Evolutionary conservation across 2,888 invertebrate species (phyloP), one percentile per base, ranked within the genome.

Genomic region (Piscicola geometra): DNA sequence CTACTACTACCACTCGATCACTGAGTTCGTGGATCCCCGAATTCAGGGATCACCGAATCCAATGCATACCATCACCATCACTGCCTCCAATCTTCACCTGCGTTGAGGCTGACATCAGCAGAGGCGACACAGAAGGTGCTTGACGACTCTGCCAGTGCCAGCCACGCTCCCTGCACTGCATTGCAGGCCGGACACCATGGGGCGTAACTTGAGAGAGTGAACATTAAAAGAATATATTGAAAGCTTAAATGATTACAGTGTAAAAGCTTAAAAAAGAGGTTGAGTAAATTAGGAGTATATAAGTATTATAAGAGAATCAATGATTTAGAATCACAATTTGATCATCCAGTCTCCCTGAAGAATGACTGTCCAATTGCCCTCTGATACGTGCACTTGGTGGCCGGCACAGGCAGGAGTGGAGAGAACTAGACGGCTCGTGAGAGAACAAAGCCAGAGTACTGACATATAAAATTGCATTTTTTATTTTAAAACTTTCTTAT

Each of bases 121-220:
- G 12, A 15, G 25, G 60, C 60, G 3, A 56, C 60, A 56, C 60
- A 56, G 25, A 56, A 56, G 21, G 15, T n/a, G 3, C 25, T 5
- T 9, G 60, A 56, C n/a, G 3, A 5, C 25, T 56, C 15, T 25
- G 60, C 60, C 5, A 56, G 60, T 56, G 21, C 25, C 25, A 18
- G 9, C 60, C 60, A 56, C 3, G 60, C 3, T 15, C n/a, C n/a
- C n/a, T 56, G 5, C 12, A 56, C 5, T 5, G 60, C 5, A 56
- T 56, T 56, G 25, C 60, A 56, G 60, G 60, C 60, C 3, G 60
- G 60, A 56, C 60, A 56, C 60, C 60, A 56, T 15, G 60, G 60
- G 5, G 60, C 60, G n/a, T 56, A 56, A 56, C 60, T 56, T 41
- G 9, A 41, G 15, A 41, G 15, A 15, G 9, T 9, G 41, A 41